Evolutionary conservation across 2,113 vertebrate species (phyloP).

Genomic region (Strigops habroptila): DNA sequence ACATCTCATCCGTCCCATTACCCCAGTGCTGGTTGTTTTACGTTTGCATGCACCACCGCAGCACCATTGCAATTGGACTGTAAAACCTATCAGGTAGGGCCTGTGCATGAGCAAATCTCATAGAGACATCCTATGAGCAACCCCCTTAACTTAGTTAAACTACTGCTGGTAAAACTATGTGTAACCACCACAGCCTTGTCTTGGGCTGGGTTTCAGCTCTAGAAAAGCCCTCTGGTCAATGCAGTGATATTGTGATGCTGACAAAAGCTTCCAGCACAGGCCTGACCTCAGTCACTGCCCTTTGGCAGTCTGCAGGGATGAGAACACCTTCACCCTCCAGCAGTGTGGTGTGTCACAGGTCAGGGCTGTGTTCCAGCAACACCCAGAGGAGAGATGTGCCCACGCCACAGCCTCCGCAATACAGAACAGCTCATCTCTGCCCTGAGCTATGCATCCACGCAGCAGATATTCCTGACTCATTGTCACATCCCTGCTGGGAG

Average conservation of each 20-base stretch:
- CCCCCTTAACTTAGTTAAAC: background rate
- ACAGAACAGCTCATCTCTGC: background rate
- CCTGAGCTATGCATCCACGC: background rate
- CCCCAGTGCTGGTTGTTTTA: rapidly evolving
- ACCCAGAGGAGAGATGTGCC: background rate
- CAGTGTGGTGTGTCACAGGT: background rate
- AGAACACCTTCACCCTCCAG: background rate
- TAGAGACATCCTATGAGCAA: background rate
- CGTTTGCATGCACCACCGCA: background rate
- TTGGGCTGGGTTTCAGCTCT: background rate
- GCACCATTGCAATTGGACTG: background rate
- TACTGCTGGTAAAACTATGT: rapidly evolving
- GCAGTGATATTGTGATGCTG: background rate
- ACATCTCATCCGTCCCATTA: rapidly evolving
- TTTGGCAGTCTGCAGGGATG: background rate
- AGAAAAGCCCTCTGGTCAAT: background rate
- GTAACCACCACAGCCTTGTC: rapidly evolving
- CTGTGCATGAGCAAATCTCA: background rate
- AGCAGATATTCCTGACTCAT: background rate
- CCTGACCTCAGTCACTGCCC: background rate
- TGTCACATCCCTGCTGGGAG: background rate
- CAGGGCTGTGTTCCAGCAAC: background rate
- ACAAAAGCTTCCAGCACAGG: background rate
- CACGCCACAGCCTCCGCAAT: background rate
- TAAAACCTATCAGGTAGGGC: background rate